These are phyloP conservation scores for Steinernema hermaphroditum DNA, from an alignment of 2,888 invertebrate genomes.

Conservation along the genomic window DNA sequence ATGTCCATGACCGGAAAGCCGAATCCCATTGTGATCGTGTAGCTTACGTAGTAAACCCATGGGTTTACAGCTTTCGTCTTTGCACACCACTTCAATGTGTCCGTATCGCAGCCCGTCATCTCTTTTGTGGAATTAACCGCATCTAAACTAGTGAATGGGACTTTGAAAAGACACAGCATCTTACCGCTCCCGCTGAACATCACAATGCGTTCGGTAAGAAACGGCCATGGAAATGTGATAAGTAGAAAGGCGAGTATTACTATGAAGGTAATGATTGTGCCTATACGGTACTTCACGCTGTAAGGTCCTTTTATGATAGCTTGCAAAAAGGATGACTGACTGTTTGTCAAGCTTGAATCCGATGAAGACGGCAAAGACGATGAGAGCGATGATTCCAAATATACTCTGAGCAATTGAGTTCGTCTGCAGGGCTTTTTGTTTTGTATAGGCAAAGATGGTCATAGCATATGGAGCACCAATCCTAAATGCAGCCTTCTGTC, in stretches of 20 bases:
- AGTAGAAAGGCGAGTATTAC: constrained; percentile 47
- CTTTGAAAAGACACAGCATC: background rate
- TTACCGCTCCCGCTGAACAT: constrained; percentile 29
- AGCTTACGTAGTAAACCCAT: constrained; percentile 38
- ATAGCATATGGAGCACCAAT: background rate
- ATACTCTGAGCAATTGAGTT: background rate
- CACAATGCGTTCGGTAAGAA: constrained; percentile 42
- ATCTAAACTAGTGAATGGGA: background rate
- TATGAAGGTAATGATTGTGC: constrained; percentile 9
- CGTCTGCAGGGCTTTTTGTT: background rate
- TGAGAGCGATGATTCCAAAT: background rate
- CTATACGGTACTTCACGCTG: constrained; percentile 38
- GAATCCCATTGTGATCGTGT: constrained; percentile 37
- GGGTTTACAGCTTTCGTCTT: constrained; percentile 33
- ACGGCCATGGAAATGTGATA: constrained; percentile 53
- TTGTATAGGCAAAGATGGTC: background rate
- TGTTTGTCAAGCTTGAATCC: constrained; percentile 60
- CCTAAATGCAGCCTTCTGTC: constrained; percentile 46
- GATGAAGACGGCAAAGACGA: constrained; percentile 62
- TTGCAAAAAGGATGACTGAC: constrained; percentile 35
- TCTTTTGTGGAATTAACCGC: background rate
- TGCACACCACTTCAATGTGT: constrained; percentile 39
- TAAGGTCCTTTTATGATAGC: background rate
- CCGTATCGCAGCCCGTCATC: constrained; percentile 33
- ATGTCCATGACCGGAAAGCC: constrained; percentile 40